A percentile compares a stretch with the other conserved stretches of the same genome.
Evolutionary conservation across 2,888 invertebrate species (phyloP).

Genomic region (Crossocerus cetratus): DNA sequence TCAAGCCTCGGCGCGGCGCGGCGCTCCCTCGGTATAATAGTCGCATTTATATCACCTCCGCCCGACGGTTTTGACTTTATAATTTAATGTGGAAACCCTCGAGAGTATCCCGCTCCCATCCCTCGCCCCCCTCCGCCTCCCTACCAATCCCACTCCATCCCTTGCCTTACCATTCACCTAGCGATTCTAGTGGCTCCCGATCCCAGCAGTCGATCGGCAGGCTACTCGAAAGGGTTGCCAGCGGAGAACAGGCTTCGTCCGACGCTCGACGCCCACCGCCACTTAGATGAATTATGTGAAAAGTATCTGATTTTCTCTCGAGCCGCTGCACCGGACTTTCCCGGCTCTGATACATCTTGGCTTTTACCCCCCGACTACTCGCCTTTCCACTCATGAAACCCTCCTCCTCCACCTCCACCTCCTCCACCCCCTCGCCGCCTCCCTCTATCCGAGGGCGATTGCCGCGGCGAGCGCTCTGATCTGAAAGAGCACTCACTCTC

Average conservation of each 20-base stretch:
- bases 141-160: neutral
- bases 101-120: conserved; percentile 30
- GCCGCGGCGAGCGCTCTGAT: conserved; percentile 2
- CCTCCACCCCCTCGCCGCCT: neutral
- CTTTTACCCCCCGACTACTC: neutral
- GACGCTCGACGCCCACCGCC: conserved; percentile 28
- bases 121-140: neutral
- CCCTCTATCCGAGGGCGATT: conserved; percentile 10
- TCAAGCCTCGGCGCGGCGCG: too few species aligned
- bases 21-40: conserved; percentile 70
- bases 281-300: conserved; percentile 61
- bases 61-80: conserved; percentile 74
- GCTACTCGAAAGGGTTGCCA: conserved; percentile 60
- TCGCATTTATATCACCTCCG: conserved; percentile 75
- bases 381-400: neutral
- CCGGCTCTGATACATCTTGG: neutral
- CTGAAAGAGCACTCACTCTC: neutral
- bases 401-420: neutral
- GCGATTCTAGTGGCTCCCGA: conserved; percentile 22
- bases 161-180: conserved; percentile 21
- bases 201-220: neutral
- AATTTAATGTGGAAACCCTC: conserved; percentile 71
- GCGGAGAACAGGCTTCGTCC: conserved; percentile 42
- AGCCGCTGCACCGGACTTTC: neutral
- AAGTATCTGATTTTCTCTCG: conserved; percentile 62